phyloP scores from a whole-genome alignment of 2,113 vertebrate species.

The Apistogramma diplotaenia region DNA sequence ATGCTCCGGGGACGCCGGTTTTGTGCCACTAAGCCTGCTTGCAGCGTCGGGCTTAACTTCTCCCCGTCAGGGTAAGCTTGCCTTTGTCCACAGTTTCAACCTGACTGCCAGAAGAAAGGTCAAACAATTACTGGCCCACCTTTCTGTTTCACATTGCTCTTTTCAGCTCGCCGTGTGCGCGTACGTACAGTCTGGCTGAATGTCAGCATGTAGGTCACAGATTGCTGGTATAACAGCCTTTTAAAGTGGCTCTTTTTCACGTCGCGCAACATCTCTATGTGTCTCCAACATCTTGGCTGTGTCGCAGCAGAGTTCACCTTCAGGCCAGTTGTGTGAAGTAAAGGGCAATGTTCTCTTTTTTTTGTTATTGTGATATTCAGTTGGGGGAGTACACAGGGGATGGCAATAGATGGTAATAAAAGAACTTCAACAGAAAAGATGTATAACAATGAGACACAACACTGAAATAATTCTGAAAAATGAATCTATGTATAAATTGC shows the following conservation, averaged over 20 bases:
- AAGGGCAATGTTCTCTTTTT: neutral
- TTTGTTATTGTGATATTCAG: neutral
- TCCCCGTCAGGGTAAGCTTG: slow-evolving; percentile 50
- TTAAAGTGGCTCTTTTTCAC: slow-evolving; percentile 53
- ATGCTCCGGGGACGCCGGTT: neutral
- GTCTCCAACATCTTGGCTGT: neutral
- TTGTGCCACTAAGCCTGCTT: slow-evolving; percentile 19
- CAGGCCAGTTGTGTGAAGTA: neutral
- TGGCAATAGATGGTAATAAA: neutral
- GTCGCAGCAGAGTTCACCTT: neutral
- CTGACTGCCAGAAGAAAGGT: slow-evolving; percentile 65
- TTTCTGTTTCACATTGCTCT: slow-evolving; percentile 59
- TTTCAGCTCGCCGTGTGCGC: slow-evolving; percentile 19
- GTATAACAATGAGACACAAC: neutral
- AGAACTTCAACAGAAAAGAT: neutral
- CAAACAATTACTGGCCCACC: slow-evolving; percentile 69
- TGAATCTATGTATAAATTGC: no score
- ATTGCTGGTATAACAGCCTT: slow-evolving; percentile 45
- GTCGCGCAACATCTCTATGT: neutral
- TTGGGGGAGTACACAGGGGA: neutral
- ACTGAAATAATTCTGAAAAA: neutral
- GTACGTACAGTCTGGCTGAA: slow-evolving; percentile 41
- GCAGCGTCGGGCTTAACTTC: slow-evolving; percentile 50
- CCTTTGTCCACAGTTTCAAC: slow-evolving; percentile 60
- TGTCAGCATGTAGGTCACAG: slow-evolving; percentile 62